Evolutionary conservation across 2,888 invertebrate genomes (phyloP).

Genomic region (Tiliacea citrago): DNA sequence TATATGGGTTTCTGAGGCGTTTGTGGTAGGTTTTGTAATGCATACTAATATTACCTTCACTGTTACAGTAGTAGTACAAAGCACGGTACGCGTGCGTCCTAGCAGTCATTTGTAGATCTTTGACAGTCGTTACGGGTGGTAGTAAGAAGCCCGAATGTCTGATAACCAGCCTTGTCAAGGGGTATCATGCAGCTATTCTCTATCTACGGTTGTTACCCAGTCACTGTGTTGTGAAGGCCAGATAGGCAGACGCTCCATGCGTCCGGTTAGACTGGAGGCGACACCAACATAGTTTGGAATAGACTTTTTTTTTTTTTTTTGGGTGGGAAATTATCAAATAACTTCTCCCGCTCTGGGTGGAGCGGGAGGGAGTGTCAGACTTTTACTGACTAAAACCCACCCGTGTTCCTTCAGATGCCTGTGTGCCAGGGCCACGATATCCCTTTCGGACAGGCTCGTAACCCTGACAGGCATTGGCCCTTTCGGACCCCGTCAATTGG

Average conservation of each 20-base stretch:
- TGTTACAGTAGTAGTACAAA: not conserved
- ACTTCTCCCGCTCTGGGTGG: too few relatives aligned
- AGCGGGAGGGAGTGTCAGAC: too few relatives aligned
- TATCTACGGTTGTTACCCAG: not conserved
- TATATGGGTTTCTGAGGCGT: slow-evolving; percentile 6
- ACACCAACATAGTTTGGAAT: not conserved
- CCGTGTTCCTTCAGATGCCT: too few relatives aligned
- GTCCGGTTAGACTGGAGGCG: not conserved
- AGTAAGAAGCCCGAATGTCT: not conserved
- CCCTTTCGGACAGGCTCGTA: too few relatives aligned
- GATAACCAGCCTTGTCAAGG: too few relatives aligned
- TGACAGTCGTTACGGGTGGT: not conserved
- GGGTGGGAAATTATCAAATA: too few relatives aligned
- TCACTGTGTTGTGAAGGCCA: not conserved
- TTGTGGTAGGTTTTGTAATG: slow-evolving; percentile 29
- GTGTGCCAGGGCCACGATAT: too few relatives aligned
- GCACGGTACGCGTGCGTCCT: too few relatives aligned
- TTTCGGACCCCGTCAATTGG: too few relatives aligned
- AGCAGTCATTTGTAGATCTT: not conserved
- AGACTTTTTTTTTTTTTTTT: too few relatives aligned
- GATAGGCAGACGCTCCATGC: not conserved
- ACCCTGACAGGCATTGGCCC: too few relatives aligned
- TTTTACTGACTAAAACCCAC: too few relatives aligned
- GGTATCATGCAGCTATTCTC: not conserved
- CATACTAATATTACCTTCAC: slow-evolving; percentile 30